Evolutionary conservation across 1,140 invertebrate species (phyloP), one percentile per base, ranked within the genome.

Genomic region (Drosophila guanche): DNA sequence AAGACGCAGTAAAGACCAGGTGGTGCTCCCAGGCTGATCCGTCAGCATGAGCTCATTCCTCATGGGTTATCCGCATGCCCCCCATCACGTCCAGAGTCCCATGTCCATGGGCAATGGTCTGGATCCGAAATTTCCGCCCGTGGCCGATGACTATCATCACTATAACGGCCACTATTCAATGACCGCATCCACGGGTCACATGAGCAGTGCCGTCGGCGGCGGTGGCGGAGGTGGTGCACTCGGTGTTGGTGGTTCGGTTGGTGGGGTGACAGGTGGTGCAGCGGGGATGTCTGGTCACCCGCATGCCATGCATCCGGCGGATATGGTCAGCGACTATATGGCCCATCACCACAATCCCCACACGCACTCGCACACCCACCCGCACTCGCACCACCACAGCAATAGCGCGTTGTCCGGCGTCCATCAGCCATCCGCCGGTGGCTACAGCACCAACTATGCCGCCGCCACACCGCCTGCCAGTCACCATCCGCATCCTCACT

Each of bases 1-100:
- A 20, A 20, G 16, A 20, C 16, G 16, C 16, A 0, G 16, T 20
- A 1, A 33, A 3, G 29, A 33, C 8, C 29, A 4, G 33, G 33
- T 10, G 33, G 33, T 37, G 33, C 33, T 37, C 33, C 53, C 16
- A 14, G 27, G 53, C 53, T 55, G 47, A 65, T 33, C 53, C 29
- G 33, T 29, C 22, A 63, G 52, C 46, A 91, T 91, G 91, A 91
- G 91, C 86, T 91, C 91, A 76, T 91, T 91, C 62, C 79, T 91
- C 79, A 91, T 91, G 91, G 91, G 91, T 61, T 91, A 91, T 61
- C 89, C 92, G 62, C 92, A 93, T 72, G 90, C 90, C 37, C 90
- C 90, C 40, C 93, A 93, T 62, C 93, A 93, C 50, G 89, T 91
- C 59, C 91, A 91, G 66, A 91, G 75, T 42, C 89, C 90, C 69